phyloP scores from a whole-genome alignment of 2,888 invertebrate genomes.

The Scaptomyza polygonia region DNA sequence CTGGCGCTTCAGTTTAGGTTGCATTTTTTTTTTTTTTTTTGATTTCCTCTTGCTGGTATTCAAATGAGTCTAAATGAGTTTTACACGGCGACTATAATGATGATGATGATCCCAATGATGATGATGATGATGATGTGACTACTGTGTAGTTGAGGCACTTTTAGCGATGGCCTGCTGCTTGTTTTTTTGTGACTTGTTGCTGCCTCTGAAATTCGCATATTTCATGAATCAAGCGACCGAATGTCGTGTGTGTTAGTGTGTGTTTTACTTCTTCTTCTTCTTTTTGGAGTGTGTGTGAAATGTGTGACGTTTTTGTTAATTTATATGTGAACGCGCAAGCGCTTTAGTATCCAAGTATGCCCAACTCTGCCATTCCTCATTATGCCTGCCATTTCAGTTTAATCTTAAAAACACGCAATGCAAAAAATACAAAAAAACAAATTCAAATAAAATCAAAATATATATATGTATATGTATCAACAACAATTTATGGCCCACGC shows the following conservation, averaged over 20 bases:
- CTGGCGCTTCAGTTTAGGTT: not conserved
- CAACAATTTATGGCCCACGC: slow-evolving; percentile 64
- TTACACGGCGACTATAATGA: slow-evolving; percentile 38
- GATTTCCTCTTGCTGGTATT: slow-evolving; percentile 55
- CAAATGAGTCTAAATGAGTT: slow-evolving; percentile 71
- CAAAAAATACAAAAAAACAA: slow-evolving; percentile 36
- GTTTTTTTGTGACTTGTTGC: slow-evolving; percentile 49
- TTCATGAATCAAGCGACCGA: slow-evolving; percentile 67
- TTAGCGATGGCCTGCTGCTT: slow-evolving; percentile 15
- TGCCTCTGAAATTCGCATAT: slow-evolving; percentile 61
- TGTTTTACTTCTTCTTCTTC: no score
- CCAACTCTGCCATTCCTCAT: not conserved
- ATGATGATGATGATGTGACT: slow-evolving; percentile 16
- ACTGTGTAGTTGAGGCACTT: slow-evolving; percentile 33
- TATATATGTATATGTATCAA: slow-evolving; percentile 53
- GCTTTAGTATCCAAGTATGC: slow-evolving; percentile 28
- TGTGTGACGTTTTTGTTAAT: slow-evolving; percentile 75
- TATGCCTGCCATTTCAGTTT: not conserved
- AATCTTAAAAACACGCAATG: slow-evolving; percentile 51
- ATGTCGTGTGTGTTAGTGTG: slow-evolving; percentile 60
- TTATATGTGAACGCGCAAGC: slow-evolving; percentile 80
- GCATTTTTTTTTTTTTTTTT: no score
- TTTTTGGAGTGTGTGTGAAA: no score
- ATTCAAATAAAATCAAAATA: slow-evolving; percentile 53
- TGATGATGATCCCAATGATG: slow-evolving; percentile 9